A percentile compares a stretch with the other conserved stretches of the same genome.
Evolutionary conservation across 2,113 vertebrate species (phyloP).

Genomic region (Paraplagusia blochii): DNA sequence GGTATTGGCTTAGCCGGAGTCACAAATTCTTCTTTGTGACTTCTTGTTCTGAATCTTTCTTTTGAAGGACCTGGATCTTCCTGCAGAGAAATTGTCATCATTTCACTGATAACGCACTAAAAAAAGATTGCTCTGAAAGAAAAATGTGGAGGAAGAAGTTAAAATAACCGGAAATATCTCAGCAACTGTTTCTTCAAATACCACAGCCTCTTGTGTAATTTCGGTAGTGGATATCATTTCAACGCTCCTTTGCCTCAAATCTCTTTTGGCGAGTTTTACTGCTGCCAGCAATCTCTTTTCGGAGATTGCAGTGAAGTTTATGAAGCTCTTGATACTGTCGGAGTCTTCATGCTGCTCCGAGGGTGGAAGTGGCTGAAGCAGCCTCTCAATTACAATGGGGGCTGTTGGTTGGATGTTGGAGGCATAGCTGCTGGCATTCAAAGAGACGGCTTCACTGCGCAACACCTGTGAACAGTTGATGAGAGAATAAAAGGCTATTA

Average conservation of each 20-base stretch:
- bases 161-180: constrained; percentile 40
- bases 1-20: constrained; percentile 59
- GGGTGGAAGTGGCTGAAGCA: constrained; percentile 46
- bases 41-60: constrained; percentile 31
- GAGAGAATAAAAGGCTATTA: not conserved
- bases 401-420: constrained; percentile 72
- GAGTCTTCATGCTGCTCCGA: constrained; percentile 29
- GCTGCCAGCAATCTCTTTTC: constrained; percentile 86
- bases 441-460: constrained; percentile 80
- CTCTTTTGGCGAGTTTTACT: constrained; percentile 83
- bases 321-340: constrained; percentile 62
- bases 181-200: constrained; percentile 38
- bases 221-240: constrained; percentile 41
- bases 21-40: constrained; percentile 48
- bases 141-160: not conserved
- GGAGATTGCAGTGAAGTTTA: constrained; percentile 83
- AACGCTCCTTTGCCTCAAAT: constrained; percentile 77
- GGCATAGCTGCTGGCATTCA: constrained; percentile 76
- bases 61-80: constrained; percentile 37
- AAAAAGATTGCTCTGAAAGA: not conserved
- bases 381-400: constrained; percentile 88
- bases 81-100: constrained; percentile 8
- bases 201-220: constrained; percentile 17
- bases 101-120: not conserved
- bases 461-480: constrained; percentile 72